A percentile compares a stretch with the other conserved stretches of the same genome.
Conservation (phyloP, 2,797 vertebrate species). For the Hyperoplus lanceolatus region DNA sequence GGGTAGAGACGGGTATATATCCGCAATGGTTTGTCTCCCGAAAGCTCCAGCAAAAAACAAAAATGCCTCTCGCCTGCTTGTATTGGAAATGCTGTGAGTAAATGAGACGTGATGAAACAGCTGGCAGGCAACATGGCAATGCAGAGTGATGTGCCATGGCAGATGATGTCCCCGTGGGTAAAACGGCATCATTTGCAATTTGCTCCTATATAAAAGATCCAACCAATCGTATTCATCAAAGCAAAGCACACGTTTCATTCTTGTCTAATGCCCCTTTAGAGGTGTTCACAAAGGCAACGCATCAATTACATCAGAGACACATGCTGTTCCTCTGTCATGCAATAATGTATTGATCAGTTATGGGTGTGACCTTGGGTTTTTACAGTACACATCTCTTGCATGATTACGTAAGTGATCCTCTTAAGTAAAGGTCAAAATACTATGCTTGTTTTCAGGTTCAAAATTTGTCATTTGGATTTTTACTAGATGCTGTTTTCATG, state of each 20-base stretch:
- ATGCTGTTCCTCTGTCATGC: conserved; percentile 8
- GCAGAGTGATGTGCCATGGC: conserved; percentile 73
- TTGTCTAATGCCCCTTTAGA: neutral
- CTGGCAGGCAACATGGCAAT: conserved; percentile 79
- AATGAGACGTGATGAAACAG: conserved; percentile 83
- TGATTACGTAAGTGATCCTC: neutral
- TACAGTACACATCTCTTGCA: neutral
- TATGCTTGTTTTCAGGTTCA: too few relatives aligned
- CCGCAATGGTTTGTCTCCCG: conserved; percentile 50
- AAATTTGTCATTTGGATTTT: too few relatives aligned
- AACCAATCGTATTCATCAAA: conserved; percentile 57
- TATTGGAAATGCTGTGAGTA: conserved; percentile 74
- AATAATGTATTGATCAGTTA: conserved; percentile 23
- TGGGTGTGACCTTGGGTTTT: conserved; percentile 9
- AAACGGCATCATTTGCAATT: conserved; percentile 69
- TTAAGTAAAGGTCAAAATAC: too few relatives aligned
- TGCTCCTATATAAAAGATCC: conserved; percentile 65
- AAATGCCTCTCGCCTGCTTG: conserved; percentile 49
- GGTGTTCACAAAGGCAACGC: conserved; percentile 23
- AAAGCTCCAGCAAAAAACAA: conserved; percentile 54
- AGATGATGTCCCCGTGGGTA: conserved; percentile 77
- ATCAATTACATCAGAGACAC: conserved; percentile 11
- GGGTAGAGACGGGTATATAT: conserved; percentile 8
- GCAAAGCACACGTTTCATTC: conserved; percentile 28
- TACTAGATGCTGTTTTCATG: too few relatives aligned